Conservation (phyloP, 92 coral and sea anemone genomes). For the Chrysogorgia sp. region DNA sequence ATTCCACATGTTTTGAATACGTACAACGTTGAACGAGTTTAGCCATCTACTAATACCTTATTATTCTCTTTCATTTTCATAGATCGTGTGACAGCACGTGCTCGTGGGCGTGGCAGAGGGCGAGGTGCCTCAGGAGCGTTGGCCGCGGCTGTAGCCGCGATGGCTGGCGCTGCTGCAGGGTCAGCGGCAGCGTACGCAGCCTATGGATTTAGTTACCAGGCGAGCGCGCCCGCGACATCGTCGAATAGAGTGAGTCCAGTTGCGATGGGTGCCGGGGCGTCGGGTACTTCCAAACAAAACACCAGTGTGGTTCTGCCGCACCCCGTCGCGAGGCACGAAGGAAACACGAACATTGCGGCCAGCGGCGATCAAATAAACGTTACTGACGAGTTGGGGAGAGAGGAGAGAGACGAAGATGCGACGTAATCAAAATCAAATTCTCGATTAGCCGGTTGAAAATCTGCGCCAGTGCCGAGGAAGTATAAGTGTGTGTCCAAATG, state of each 20-base stretch:
- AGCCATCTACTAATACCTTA: background rate
- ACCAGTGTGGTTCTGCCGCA: constrained; percentile 66
- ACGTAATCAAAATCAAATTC: constrained; percentile 6
- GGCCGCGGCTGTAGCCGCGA: constrained; percentile 99
- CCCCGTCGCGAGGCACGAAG: constrained; percentile 85
- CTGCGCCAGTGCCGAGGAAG: too few relatives aligned
- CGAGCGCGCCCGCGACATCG: constrained; percentile 83
- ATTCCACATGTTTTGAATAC: too few relatives aligned
- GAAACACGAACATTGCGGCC: constrained; percentile 27
- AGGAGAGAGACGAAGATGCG: constrained; percentile 11
- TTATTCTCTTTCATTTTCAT: background rate
- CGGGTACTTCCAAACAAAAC: constrained; percentile 54
- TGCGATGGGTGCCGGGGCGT: constrained; percentile 85
- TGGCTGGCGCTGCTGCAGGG: constrained; percentile 99
- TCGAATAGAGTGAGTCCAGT: constrained; percentile 96
- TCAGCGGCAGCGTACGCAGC: constrained; percentile 99
- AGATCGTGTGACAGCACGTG: constrained; percentile 78
- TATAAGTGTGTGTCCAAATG: too few relatives aligned
- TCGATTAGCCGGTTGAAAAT: background rate
- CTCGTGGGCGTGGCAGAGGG: constrained; percentile 92
- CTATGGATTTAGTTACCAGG: constrained; percentile 97
- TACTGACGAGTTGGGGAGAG: constrained; percentile 1
- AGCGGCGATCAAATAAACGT: constrained; percentile 38
- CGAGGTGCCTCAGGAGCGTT: constrained; percentile 94
- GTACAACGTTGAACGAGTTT: too few relatives aligned